These are phyloP conservation scores for Venustoraphidia nigricollis DNA, from an alignment of 2,888 invertebrate species.

Conservation along the genomic window DNA sequence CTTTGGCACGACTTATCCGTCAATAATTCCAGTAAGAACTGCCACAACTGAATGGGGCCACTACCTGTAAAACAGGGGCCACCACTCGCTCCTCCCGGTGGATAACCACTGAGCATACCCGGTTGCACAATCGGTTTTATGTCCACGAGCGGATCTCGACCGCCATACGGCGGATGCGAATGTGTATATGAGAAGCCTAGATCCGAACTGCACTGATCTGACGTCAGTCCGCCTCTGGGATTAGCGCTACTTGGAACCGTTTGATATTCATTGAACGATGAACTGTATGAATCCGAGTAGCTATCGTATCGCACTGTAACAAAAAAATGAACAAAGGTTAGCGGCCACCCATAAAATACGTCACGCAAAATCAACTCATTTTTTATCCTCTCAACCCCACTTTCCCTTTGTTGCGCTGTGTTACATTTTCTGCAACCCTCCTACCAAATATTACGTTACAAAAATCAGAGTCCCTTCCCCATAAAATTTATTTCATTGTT, in stretches of 20 bases:
- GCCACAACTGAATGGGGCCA: slow-evolving; percentile 97
- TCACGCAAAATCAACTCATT: too few relatives aligned
- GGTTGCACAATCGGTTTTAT: slow-evolving; percentile 38
- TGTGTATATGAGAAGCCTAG: slow-evolving; percentile 20
- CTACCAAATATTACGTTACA: too few relatives aligned
- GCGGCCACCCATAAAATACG: too few relatives aligned
- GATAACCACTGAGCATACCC: slow-evolving; percentile 37
- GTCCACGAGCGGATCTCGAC: slow-evolving; percentile 23
- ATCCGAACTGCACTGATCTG: slow-evolving; percentile 32
- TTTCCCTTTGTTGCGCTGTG: too few relatives aligned
- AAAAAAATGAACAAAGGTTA: slow-evolving; percentile 4
- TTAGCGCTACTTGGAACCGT: slow-evolving; percentile 51
- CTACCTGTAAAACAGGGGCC: slow-evolving; percentile 63
- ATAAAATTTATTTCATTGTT: too few relatives aligned
- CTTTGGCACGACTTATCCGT: slow-evolving; percentile 93
- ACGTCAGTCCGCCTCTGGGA: slow-evolving; percentile 25
- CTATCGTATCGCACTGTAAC: slow-evolving; percentile 32
- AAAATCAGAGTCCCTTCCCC: too few relatives aligned
- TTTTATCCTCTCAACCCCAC: too few relatives aligned
- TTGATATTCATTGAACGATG: slow-evolving; percentile 57
- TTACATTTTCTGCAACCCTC: too few relatives aligned
- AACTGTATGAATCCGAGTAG: slow-evolving; percentile 34
- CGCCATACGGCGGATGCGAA: slow-evolving; percentile 26
- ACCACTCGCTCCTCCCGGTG: slow-evolving; percentile 31
- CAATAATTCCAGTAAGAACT: slow-evolving; percentile 85